Evolutionary conservation across 2,888 invertebrate species (phyloP), one percentile per base, ranked within the genome.

Genomic region (Bimastos eiseni): DNA sequence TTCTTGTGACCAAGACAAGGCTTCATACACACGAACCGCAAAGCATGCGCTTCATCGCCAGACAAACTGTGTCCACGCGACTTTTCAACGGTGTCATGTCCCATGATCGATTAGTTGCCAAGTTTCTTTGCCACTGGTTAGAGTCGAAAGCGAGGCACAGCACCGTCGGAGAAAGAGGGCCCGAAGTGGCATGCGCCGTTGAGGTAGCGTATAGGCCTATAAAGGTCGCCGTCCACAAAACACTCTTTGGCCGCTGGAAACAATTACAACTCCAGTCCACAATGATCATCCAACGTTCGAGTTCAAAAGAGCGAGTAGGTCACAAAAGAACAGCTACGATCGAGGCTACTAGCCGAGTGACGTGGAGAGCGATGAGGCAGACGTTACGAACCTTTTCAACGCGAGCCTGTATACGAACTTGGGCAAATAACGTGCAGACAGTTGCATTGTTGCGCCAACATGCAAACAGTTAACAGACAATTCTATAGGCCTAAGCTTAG

Each of bases 51-150:
- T n/a, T 70, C 17, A n/a, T 70, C 70, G n/a, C 6, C 70, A 70
- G 70, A 70, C 70, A 70, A 49, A 70, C n/a, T 70, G 70, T n/a
- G 30, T 70, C 70, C 70, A 70, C 70, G 70, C n/a, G 70, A 70
- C 70, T 70, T 70, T 70, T 5, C 21, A 4, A n/a, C 30, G 30
- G 70, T n/a, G n/a, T 1, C 70, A 70, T n/a, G n/a, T 70, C 11
- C 70, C n/a, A n/a, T 0, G 8, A 70, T 70, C 70, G 70, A 70
- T n/a, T 70, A 70, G n/a, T 70, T 70, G 70, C n/a, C 70, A 70
- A 1, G n/a, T 70, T n/a, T n/a, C 30, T n/a, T n/a, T 70, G 30
- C 70, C 11, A n/a, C 70, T 17, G 8, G 30, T 70, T n/a, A 70
- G 30, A 70, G 13, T n/a, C 70, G 30, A 70, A 70, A 70, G 70